Evolutionary conservation across 2,888 invertebrate species (phyloP).

Genomic region (Syrista parreyssii): DNA sequence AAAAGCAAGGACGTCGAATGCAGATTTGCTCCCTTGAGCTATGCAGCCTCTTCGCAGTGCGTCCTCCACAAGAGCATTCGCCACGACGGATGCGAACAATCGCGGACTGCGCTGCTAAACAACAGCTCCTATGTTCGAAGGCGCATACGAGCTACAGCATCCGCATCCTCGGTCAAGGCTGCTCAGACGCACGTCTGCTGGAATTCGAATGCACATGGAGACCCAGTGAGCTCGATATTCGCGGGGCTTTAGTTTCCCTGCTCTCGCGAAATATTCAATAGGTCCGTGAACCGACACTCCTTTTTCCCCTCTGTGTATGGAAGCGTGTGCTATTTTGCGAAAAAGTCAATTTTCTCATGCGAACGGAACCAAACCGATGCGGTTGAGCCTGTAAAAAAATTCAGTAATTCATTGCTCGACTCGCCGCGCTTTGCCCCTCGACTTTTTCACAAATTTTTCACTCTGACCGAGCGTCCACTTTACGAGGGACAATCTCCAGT

Average conservation of each 20-base stretch:
- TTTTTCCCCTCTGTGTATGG: neutral
- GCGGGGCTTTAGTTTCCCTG: neutral
- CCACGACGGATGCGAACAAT: neutral
- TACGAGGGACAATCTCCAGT: slow-evolving; percentile 30
- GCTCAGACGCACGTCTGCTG: neutral
- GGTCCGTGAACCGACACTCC: neutral
- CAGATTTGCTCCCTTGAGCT: neutral
- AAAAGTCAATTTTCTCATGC: neutral
- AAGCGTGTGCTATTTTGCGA: neutral
- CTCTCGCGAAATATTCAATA: neutral
- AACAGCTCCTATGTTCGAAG: neutral
- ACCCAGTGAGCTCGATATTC: neutral
- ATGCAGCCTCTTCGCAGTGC: neutral
- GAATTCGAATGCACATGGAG: neutral
- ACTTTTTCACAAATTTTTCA: slow-evolving; percentile 18
- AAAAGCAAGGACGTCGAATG: neutral
- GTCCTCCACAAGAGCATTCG: neutral
- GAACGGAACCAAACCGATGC: neutral
- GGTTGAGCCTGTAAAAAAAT: neutral
- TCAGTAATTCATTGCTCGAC: slow-evolving; percentile 33
- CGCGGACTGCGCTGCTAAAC: neutral
- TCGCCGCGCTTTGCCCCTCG: slow-evolving; percentile 10
- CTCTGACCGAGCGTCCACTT: slow-evolving; percentile 20
- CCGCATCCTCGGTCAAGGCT: neutral
- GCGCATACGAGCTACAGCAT: neutral